Base-by-base conservation (phyloP, 2,113 vertebrate genomes). In the Synchiropus splendidus region DNA sequence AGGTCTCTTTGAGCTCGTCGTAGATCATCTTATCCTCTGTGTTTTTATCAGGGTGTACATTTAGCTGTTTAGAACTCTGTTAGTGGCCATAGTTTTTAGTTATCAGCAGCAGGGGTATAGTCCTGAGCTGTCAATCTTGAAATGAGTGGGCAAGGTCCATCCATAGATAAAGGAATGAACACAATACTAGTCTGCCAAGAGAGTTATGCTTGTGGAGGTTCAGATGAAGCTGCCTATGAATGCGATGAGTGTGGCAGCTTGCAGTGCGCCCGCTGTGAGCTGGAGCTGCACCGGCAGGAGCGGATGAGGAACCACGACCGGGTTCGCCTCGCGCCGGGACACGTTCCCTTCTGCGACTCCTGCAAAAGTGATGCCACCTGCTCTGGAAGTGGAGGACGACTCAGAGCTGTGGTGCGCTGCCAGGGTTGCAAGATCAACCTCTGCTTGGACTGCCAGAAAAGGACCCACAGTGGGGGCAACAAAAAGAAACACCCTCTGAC, bases 181-280 rank as follows among this genome's bases (percentile, higher is more conserved):
- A 81, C 88, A 0, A 63, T 64, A 1, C 81, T 91, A 1, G 67
- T 90, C 40, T 99, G 95, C 69, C 95, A 99, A 78, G 95, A 99
- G 63, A 98, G 90, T 67, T 99, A 94, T 8, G 91, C 90, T 27
- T 99, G 95, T 33, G 89, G 92, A 2, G 95, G 94, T 11, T 83
- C 88, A 0, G 91, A 93, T 1, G 90, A 92, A 65, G 94, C 92
- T 2, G 51, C 85, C 3, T 98, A 90, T 9, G 95, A 99, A 56
- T 99, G 94, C 1, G 95, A 99, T 0, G 95, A 99, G 57, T 99
- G 94, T 43, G 87, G 91, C 49, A 97, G 92, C 46, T 44, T 99
- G 48, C 95, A 99, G 70, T 99, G 95, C 44, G 69, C 80, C 31
- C 88, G 88, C 31, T 99, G 95, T 2, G 94, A 98, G 45, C 85